Conservation (phyloP, 1,140 invertebrate species). For the Apis cerana region DNA sequence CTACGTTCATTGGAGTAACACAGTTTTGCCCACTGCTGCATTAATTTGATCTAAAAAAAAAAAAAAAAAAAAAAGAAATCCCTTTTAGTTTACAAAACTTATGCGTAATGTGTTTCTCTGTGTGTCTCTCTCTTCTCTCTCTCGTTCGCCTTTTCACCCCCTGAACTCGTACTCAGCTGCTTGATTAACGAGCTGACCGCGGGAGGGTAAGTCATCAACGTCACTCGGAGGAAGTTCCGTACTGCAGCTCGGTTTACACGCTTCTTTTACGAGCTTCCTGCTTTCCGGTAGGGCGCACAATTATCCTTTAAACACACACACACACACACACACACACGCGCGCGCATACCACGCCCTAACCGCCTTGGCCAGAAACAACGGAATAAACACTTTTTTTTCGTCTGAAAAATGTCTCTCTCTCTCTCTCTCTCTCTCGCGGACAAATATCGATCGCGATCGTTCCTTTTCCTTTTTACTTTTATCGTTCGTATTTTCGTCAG, state of each 20-base stretch:
- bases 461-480: no score
- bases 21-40: conserved; percentile 2
- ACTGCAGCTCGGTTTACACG: conserved; percentile 67
- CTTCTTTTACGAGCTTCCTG: conserved; percentile 66
- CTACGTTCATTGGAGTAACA: conserved; percentile 5
- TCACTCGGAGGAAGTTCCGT: conserved; percentile 66
- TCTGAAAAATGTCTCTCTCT: background rate
- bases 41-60: conserved; percentile 25
- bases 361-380: conserved; percentile 44
- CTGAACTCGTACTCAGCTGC: conserved; percentile 87
- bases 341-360: conserved; percentile 47
- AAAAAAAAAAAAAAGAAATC: conserved; percentile 9
- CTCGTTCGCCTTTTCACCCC: conserved; percentile 83
- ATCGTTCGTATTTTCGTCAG: no score
- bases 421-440: no score
- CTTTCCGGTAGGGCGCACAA: conserved; percentile 64
- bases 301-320: conserved; percentile 38
- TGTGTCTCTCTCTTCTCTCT: conserved; percentile 82
- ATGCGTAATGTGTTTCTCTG: conserved; percentile 83
- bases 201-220: conserved; percentile 88
- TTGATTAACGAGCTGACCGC: conserved; percentile 92
- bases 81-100: conserved; percentile 58
- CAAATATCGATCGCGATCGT: no score
- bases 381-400: conserved; percentile 2
- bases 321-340: background rate